Evolutionary conservation across 2,888 invertebrate genomes (phyloP).

Genomic region (Acheta domesticus): DNA sequence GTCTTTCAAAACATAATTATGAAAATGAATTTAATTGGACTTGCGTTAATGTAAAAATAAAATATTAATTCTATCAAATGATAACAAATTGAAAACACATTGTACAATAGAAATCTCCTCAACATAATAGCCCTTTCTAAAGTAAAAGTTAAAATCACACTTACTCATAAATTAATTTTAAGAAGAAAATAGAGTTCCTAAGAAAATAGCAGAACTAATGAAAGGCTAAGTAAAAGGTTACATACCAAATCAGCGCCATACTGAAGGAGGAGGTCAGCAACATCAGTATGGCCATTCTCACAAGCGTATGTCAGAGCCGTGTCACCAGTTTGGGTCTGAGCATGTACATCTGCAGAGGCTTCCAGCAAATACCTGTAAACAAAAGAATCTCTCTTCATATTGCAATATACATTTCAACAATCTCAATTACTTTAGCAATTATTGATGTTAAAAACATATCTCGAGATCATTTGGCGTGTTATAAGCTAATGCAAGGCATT

Average conservation of each 20-base stretch:
- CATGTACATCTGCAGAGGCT: conserved; percentile 85
- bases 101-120: too few relatives aligned
- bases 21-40: too few relatives aligned
- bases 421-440: not conserved
- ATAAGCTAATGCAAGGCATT: too few relatives aligned
- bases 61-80: too few relatives aligned
- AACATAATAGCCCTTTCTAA: too few relatives aligned
- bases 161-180: too few relatives aligned
- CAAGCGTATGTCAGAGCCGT: conserved; percentile 96
- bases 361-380: conserved; percentile 68
- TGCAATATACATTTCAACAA: too few relatives aligned
- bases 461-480: too few relatives aligned
- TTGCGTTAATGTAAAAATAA: too few relatives aligned
- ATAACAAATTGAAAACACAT: too few relatives aligned
- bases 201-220: conserved; percentile 12
- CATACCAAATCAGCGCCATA: conserved; percentile 75
- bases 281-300: conserved; percentile 98
- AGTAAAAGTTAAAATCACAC: too few relatives aligned
- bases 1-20: too few relatives aligned
- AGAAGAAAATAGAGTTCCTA: not conserved
- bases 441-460: not conserved
- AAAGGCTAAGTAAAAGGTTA: conserved; percentile 20
- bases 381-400: not conserved
- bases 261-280: conserved; percentile 86
- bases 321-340: conserved; percentile 91